A percentile compares a stretch with the other conserved stretches of the same genome.
Conservation (phyloP, 1,140 invertebrate genomes). For the Adelges cooleyi region DNA sequence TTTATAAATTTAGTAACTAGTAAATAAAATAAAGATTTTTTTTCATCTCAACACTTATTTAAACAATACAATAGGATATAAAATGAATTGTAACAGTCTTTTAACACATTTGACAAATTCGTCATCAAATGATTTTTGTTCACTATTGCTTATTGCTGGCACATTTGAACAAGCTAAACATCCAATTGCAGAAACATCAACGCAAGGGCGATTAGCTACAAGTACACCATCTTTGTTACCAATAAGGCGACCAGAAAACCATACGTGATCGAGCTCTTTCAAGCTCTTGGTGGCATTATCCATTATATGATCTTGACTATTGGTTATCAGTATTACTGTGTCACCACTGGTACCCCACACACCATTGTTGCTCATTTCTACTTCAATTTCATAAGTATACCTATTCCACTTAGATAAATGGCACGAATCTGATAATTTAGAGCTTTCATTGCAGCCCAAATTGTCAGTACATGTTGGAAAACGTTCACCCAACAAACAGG, state of each 20-base stretch:
- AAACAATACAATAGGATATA: slow-evolving; percentile 23
- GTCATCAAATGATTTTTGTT: slow-evolving; percentile 20
- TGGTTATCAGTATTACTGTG: background rate
- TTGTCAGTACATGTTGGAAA: background rate
- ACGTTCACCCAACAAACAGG: slow-evolving; percentile 11
- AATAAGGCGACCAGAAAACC: background rate
- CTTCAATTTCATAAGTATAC: slow-evolving; percentile 23
- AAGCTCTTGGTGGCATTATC: slow-evolving; percentile 18
- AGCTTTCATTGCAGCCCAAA: slow-evolving; percentile 12
- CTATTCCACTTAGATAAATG: slow-evolving; percentile 14
- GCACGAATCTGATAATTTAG: slow-evolving; percentile 8
- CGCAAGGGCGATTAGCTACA: background rate
- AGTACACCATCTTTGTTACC: slow-evolving; percentile 12
- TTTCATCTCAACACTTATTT: no score
- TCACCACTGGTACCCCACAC: slow-evolving; percentile 4
- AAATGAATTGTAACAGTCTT: slow-evolving; percentile 26
- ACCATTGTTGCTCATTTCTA: slow-evolving; percentile 3
- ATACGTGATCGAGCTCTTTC: slow-evolving; percentile 10
- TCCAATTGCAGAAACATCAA: background rate
- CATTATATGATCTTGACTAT: background rate
- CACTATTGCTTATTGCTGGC: background rate
- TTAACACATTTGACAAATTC: slow-evolving; percentile 16
- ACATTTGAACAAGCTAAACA: slow-evolving; percentile 10
- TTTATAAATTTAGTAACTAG: no score
- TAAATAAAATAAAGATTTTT: no score